Evolutionary conservation across 1,140 invertebrate genomes (phyloP).

Genomic region (Dermatophagoides farinae): DNA sequence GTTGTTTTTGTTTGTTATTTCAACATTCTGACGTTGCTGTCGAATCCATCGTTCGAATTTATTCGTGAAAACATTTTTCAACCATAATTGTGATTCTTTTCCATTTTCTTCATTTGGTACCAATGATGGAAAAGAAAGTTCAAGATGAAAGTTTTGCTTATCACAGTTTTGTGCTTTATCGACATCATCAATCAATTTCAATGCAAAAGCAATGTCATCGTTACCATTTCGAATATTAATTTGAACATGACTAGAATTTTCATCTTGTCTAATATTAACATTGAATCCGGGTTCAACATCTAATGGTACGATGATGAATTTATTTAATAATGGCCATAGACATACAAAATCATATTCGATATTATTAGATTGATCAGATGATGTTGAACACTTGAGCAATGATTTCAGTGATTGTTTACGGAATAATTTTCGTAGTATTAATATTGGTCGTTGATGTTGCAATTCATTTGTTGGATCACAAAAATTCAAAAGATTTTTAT

Average conservation of each 20-base stretch:
- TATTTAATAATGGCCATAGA: not conserved
- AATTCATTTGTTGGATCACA: not conserved
- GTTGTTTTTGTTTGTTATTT: not conserved
- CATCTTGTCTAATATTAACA: not conserved
- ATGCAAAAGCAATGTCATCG: not conserved
- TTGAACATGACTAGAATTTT: not conserved
- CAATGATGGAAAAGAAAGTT: too few relatives aligned
- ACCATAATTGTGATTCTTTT: not conserved
- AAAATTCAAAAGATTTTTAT: not conserved
- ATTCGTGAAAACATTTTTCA: not conserved
- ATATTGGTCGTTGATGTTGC: not conserved
- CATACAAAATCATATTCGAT: not conserved
- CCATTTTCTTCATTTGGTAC: not conserved
- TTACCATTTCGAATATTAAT: not conserved
- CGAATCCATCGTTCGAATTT: conserved; percentile 9
- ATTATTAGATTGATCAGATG: not conserved
- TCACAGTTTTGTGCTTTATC: not conserved
- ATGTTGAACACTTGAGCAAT: not conserved
- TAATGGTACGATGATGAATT: not conserved
- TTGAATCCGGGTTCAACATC: not conserved
- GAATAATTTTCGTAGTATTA: conserved; percentile 4
- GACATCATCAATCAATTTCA: not conserved
- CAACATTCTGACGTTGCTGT: not conserved
- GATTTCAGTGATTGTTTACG: conserved; percentile 5
- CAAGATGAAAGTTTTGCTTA: too few relatives aligned